Evolutionary conservation across 2,888 invertebrate genomes (phyloP).

Genomic region (Eutolmus rufibarbis): DNA sequence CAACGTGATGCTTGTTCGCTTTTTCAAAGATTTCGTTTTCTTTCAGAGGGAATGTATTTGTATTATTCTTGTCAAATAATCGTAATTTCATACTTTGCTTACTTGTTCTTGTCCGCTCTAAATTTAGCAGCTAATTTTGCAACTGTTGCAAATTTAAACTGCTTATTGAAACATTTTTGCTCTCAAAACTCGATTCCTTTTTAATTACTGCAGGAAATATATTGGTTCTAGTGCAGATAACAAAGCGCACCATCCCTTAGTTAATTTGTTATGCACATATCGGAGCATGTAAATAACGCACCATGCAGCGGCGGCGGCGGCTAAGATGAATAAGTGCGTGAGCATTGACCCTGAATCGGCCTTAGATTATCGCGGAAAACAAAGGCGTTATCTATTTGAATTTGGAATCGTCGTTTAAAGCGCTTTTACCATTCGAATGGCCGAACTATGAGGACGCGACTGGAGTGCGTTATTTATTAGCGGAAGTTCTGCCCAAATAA

Average conservation of each 20-base stretch:
- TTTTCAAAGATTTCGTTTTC: no score
- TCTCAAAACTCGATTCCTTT: neutral
- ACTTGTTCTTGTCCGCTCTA: no score
- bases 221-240: neutral
- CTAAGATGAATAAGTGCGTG: neutral
- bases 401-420: neutral
- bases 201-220: neutral
- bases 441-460: neutral
- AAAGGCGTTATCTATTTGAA: neutral
- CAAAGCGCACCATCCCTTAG: neutral
- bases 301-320: neutral
- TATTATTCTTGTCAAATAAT: no score
- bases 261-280: neutral
- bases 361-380: neutral
- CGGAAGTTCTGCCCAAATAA: constrained; percentile 18
- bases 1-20: no score
- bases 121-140: no score
- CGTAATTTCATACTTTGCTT: no score
- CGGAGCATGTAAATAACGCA: neutral
- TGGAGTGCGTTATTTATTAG: neutral
- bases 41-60: no score
- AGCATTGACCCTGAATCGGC: constrained; percentile 15
- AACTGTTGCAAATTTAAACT: no score
- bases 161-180: neutral
- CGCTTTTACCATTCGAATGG: neutral